A percentile compares a stretch with the other conserved stretches of the same genome.
phyloP scores from a whole-genome alignment of 2,888 invertebrate species.

The Melipona beecheii region DNA sequence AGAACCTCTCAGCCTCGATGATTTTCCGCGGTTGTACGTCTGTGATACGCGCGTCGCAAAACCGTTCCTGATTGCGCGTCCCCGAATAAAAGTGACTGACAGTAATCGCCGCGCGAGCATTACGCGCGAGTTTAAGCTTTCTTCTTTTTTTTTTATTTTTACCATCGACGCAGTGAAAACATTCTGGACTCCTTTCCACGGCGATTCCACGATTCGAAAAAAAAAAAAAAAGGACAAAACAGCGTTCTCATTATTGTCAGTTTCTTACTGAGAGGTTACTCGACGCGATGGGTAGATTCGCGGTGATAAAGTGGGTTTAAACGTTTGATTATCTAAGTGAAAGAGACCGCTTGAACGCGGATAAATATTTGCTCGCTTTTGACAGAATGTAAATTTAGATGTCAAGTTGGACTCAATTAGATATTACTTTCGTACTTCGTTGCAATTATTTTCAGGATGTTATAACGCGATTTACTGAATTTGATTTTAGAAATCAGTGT shows the following conservation, averaged over 20 bases:
- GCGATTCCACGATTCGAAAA: not conserved
- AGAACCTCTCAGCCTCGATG: slow-evolving; percentile 65
- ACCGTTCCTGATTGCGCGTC: slow-evolving; percentile 51
- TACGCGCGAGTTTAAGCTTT: slow-evolving; percentile 10
- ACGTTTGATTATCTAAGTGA: no score
- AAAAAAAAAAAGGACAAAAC: not conserved
- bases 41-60: slow-evolving; percentile 60
- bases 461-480: no score
- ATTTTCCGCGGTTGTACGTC: slow-evolving; percentile 66
- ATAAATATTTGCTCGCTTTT: no score
- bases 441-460: no score
- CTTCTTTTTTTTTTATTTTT: not conserved
- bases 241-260: not conserved
- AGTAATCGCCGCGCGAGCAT: slow-evolving; percentile 43
- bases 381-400: no score
- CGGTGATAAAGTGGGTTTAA: not conserved
- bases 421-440: no score
- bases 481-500: no score
- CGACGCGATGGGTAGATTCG: not conserved
- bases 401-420: no score
- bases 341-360: no score
- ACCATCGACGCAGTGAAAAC: slow-evolving; percentile 1
- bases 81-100: slow-evolving; percentile 49
- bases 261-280: not conserved
- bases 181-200: not conserved